phyloP scores from a whole-genome alignment of 2,113 vertebrate genomes.

The Synodontis membranacea region DNA sequence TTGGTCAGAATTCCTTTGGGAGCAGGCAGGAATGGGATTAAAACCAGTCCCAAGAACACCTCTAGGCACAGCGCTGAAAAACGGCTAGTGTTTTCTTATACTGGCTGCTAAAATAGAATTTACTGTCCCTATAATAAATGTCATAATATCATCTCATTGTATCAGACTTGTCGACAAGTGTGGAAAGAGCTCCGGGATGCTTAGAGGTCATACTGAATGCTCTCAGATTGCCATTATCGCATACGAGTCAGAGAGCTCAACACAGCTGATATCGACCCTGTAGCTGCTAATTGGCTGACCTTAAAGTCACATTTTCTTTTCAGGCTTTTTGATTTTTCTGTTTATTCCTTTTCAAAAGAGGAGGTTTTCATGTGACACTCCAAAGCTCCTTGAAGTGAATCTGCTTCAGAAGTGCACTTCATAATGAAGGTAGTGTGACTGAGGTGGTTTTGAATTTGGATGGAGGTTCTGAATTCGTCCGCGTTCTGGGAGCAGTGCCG shows the following conservation, averaged over 20 bases:
- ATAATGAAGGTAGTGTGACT: neutral
- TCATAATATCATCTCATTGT: neutral
- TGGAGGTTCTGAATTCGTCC: neutral
- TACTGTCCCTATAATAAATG: neutral
- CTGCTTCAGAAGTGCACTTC: conserved; percentile 7
- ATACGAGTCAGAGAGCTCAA: conserved; percentile 1
- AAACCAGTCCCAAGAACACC: neutral
- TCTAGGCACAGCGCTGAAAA: neutral
- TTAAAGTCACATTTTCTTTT: conserved; percentile 43
- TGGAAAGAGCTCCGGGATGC: neutral
- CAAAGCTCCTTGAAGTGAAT: conserved; percentile 26
- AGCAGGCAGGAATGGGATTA: neutral
- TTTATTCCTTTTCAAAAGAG: conserved; percentile 39
- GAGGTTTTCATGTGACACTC: conserved; percentile 13
- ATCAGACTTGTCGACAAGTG: neutral
- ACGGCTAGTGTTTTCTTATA: neutral
- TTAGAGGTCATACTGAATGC: neutral
- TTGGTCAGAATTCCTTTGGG: neutral
- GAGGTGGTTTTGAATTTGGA: neutral
- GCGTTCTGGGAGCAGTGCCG: neutral
- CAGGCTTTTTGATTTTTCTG: conserved; percentile 14
- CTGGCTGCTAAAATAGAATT: neutral
- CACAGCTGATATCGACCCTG: conserved; percentile 2
- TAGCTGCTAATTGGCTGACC: conserved; percentile 36
- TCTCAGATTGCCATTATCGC: neutral